Percentiles rank a stretch among this genome's conserved stretches.
These are phyloP conservation scores for Chloroceryle aenea DNA, from an alignment of 2,113 vertebrate species.

Conservation along the genomic window DNA sequence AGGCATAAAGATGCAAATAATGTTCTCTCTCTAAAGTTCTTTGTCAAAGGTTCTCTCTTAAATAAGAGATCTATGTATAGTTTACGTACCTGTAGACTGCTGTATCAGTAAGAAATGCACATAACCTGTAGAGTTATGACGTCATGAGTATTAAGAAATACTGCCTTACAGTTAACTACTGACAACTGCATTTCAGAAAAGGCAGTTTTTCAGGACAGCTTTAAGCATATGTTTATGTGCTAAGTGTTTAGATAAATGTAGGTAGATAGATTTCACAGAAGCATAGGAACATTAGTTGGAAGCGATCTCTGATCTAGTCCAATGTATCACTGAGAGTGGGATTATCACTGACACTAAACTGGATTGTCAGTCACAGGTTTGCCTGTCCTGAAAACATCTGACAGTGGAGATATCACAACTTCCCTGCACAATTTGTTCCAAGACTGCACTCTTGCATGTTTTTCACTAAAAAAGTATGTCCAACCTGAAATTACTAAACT, in stretches of 20 bases:
- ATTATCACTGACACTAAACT: neutral
- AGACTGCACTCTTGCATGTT: neutral
- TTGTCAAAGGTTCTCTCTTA: neutral
- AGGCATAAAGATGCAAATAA: neutral
- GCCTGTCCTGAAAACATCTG: neutral
- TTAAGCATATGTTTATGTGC: neutral
- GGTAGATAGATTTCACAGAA: neutral
- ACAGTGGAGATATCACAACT: neutral
- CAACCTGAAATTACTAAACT: neutral
- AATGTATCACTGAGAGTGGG: neutral
- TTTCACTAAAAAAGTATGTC: neutral
- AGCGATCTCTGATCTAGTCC: neutral
- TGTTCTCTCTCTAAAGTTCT: neutral
- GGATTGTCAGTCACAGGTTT: accelerated
- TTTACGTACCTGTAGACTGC: neutral
- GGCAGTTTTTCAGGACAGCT: neutral
- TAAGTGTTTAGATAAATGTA: neutral
- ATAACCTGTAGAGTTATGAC: neutral
- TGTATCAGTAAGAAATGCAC: neutral
- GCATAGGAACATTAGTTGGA: neutral
- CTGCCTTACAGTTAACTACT: neutral
- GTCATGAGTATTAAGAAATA: neutral
- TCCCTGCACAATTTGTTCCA: neutral
- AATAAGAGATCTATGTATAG: neutral
- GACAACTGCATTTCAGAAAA: neutral